Percentiles rank a stretch among this genome's conserved stretches.
These are phyloP conservation scores for Proales similis DNA, from an alignment of 1,140 invertebrate genomes.

Conservation along the genomic window DNA sequence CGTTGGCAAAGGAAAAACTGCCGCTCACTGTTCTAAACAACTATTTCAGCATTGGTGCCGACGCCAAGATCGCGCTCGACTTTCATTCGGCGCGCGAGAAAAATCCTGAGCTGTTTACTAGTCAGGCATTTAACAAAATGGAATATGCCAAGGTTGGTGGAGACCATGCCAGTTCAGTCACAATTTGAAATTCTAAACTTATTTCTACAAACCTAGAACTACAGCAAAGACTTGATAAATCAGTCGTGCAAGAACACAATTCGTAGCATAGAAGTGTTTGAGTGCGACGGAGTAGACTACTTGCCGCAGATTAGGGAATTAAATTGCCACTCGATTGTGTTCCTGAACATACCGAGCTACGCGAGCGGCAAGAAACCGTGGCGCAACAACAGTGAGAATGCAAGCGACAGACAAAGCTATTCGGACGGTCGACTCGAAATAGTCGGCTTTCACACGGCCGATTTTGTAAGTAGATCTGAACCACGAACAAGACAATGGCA, in stretches of 20 bases:
- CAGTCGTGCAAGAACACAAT: constrained; percentile 34
- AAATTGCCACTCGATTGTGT: constrained; percentile 31
- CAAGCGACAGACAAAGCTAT: constrained; percentile 4
- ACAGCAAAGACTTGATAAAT: constrained; percentile 32
- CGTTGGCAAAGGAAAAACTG: constrained; percentile 10
- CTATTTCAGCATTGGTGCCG: constrained; percentile 54
- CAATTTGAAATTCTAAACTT: neutral
- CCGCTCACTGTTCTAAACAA: constrained; percentile 51
- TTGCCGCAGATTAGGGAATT: constrained; percentile 9
- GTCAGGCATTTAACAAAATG: constrained; percentile 36
- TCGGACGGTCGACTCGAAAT: constrained; percentile 38
- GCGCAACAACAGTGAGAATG: constrained; percentile 10
- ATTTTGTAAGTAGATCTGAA: constrained; percentile 18
- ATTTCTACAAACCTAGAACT: constrained; percentile 10
- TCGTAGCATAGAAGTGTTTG: constrained; percentile 34
- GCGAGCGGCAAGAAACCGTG: constrained; percentile 35
- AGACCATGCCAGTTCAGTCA: neutral
- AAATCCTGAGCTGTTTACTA: constrained; percentile 35
- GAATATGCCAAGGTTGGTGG: constrained; percentile 33
- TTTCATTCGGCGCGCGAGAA: constrained; percentile 48
- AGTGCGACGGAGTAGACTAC: constrained; percentile 31
- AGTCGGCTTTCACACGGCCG: constrained; percentile 20
- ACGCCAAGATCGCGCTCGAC: constrained; percentile 53
- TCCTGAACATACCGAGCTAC: constrained; percentile 38
- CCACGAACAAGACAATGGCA: neutral